phyloP scores from a whole-genome alignment of 2,797 vertebrate genomes.

The Xerus rutilus region DNA sequence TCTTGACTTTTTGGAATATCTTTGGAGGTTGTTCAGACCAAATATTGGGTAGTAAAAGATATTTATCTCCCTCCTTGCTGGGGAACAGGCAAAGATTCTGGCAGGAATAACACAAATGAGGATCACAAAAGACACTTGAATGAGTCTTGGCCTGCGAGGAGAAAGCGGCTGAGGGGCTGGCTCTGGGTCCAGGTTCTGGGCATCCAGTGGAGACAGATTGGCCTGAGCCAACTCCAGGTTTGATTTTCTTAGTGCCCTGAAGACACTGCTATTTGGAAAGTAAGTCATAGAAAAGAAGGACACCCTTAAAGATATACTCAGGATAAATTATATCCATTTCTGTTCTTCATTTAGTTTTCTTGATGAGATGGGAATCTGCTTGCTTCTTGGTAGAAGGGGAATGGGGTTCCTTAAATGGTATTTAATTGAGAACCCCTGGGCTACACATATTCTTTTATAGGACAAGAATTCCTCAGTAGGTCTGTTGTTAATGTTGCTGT shows the following conservation, averaged over 20 bases:
- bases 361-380: not conserved
- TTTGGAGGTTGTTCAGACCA: not conserved
- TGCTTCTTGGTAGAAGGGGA: not conserved
- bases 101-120: not conserved
- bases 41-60: not conserved
- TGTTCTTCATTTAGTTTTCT: not conserved
- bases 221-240: not conserved
- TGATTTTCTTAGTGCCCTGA: not conserved
- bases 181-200: no score
- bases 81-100: not conserved
- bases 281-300: not conserved
- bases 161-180: not conserved
- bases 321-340: not conserved
- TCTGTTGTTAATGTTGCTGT: not conserved
- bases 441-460: not conserved
- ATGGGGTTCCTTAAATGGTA: not conserved
- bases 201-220: not conserved
- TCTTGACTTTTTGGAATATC: not conserved
- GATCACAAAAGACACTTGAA: not conserved
- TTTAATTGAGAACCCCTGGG: not conserved
- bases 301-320: not conserved
- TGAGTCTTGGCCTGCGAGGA: not conserved
- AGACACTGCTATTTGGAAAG: not conserved
- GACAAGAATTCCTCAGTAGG: not conserved
- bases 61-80: not conserved